phyloP scores from a whole-genome alignment of 1,140 invertebrate species.

The Drosophila pruinosa region DNA sequence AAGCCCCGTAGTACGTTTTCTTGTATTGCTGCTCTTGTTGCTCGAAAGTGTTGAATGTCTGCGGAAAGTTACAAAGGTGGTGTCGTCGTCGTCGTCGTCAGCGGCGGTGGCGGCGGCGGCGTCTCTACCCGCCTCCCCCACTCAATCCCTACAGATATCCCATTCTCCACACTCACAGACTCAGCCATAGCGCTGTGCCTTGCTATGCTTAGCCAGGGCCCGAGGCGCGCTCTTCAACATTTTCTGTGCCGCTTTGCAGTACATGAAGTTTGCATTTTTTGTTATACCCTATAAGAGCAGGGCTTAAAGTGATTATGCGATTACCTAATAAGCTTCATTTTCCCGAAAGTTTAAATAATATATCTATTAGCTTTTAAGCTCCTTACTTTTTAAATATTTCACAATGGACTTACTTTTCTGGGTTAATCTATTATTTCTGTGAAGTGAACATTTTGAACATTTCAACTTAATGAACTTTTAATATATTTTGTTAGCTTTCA shows the following conservation, averaged over 20 bases:
- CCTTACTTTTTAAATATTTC: too few species aligned
- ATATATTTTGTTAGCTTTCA: too few species aligned
- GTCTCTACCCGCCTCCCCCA: not conserved
- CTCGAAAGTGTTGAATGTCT: slow-evolving; percentile 65
- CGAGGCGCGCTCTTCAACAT: slow-evolving; percentile 58
- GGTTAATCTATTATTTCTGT: too few species aligned
- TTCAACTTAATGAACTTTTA: too few species aligned
- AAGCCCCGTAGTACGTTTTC: slow-evolving; percentile 41
- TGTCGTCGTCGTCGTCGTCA: slow-evolving; percentile 38
- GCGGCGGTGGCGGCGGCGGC: slow-evolving; percentile 6
- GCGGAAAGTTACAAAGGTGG: slow-evolving; percentile 67
- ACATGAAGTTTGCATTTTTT: slow-evolving; percentile 63
- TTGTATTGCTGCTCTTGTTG: slow-evolving; percentile 48
- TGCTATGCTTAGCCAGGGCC: slow-evolving; percentile 32
- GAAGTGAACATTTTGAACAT: too few species aligned
- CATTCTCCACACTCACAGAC: slow-evolving; percentile 1
- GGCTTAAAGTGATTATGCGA: not conserved
- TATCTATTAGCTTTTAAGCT: too few species aligned
- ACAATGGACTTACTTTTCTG: too few species aligned
- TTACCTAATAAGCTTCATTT: not conserved
- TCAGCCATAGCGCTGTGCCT: slow-evolving; percentile 33
- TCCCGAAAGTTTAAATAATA: not conserved
- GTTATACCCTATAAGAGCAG: slow-evolving; percentile 23
- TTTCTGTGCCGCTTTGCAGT: slow-evolving; percentile 60
- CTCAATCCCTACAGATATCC: not conserved